Evolutionary conservation across 1,140 invertebrate genomes (phyloP), one percentile per base, ranked within the genome.

Genomic region (Streblospio benedicti): DNA sequence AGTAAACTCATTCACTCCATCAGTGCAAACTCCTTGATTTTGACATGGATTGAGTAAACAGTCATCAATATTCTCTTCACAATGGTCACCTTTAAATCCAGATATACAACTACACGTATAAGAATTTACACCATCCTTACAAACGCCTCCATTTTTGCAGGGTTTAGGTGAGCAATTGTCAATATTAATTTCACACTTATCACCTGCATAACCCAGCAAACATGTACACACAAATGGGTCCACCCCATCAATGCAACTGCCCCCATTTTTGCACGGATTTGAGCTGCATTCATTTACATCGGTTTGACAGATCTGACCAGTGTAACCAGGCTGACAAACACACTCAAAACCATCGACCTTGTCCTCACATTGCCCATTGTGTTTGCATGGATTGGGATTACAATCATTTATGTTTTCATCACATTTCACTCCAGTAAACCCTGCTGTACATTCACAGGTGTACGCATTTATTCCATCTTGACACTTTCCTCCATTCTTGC

Each of bases 31-130:
- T 9, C 90, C 92, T 3, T 90, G 90, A 73, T 95, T 94, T 91
- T 72, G 93, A 88, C 90, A 92, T 2, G 87, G 88, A 68, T 83
- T 88, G 74, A 97, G 96, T 59, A 91, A 86, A 71, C 92, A 96
- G 67, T 95, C 91, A 74, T 97, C 90, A 71, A 95, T 90, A 78
- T 76, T 95, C 86, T 0, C 50, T 14, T 41, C 35, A 30, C 57
- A 59, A 6, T 59, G 23, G 4, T 18, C 32, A 23, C 57, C 45
- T 9, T 18, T 30, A 20, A 5, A 59, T 27, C 57, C 57, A 31
- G 43, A 14, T 16, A 28, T 23, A 27, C 57, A 59, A 4, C 44
- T 25, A 41, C 57, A 59, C 1, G 57, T n/a, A 20, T 44, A 59
- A 4, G n/a, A 33, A 47, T 50, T 49, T 12, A 59, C 12, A 14